Evolutionary conservation across 2,888 invertebrate species (phyloP).

Genomic region (Machimus rusticus): DNA sequence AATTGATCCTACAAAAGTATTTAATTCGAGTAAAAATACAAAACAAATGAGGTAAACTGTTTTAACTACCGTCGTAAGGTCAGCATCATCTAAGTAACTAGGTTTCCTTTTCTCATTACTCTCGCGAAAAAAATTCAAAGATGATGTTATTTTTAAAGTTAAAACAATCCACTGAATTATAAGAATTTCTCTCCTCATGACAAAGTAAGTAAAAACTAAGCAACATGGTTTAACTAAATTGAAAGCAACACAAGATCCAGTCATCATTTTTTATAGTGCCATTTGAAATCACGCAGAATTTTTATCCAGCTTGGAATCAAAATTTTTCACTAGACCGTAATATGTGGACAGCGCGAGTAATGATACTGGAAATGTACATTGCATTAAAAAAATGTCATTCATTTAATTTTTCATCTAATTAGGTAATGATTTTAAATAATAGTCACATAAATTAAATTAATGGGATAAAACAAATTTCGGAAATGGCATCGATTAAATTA

Average conservation of each 20-base stretch:
- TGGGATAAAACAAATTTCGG: not conserved
- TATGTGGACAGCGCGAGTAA: not conserved
- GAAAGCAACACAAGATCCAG: not conserved
- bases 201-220: not conserved
- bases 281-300: not conserved
- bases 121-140: not conserved
- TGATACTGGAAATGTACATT: not conserved
- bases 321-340: not conserved
- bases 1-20: constrained; percentile 60
- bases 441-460: not conserved
- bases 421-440: not conserved
- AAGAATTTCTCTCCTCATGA: not conserved
- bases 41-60: not conserved
- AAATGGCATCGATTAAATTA: not conserved
- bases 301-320: not conserved
- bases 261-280: not conserved
- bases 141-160: not conserved
- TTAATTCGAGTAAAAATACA: not conserved
- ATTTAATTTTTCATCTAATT: not conserved
- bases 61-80: not conserved
- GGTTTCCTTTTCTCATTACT: not conserved
- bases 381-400: not conserved
- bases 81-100: not conserved
- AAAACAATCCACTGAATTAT: not conserved
- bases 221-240: not conserved